These are phyloP conservation scores for Toxotes jaculatrix DNA, from an alignment of 2,113 vertebrate genomes.

Conservation along the genomic window DNA sequence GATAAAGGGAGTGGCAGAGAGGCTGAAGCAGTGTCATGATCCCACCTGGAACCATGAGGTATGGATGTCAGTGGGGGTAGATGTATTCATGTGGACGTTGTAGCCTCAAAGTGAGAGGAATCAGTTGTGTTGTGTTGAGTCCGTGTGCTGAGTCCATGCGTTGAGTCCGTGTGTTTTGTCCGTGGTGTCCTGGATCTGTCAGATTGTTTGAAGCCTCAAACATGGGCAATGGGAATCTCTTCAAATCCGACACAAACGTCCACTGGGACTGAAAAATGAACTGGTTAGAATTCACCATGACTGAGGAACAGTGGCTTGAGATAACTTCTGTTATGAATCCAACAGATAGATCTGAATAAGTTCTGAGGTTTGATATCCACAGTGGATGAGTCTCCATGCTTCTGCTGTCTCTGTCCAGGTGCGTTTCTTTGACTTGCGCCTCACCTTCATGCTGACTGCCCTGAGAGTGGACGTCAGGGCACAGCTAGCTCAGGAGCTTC, in stretches of 20 bases:
- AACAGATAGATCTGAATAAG: neutral
- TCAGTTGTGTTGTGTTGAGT: neutral
- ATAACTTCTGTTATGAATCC: neutral
- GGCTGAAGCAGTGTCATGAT: constrained; percentile 86
- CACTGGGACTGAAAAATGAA: too few relatives aligned
- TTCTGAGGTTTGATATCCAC: neutral
- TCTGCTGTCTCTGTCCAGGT: constrained; percentile 67
- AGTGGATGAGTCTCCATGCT: neutral
- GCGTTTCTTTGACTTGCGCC: constrained; percentile 92
- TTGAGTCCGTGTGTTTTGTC: neutral
- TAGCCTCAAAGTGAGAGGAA: neutral
- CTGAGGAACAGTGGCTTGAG: too few relatives aligned
- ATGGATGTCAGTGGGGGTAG: neutral
- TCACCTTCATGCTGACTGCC: constrained; percentile 92
- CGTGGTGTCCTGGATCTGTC: neutral
- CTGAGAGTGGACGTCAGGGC: constrained; percentile 87
- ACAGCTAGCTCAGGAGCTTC: constrained; percentile 89
- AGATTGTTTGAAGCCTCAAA: neutral
- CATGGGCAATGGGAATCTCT: too few relatives aligned
- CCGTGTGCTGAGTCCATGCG: neutral
- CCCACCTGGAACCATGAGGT: constrained; percentile 86
- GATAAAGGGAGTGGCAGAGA: constrained; percentile 85
- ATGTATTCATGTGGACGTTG: neutral
- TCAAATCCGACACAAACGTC: too few relatives aligned
- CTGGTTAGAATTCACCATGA: too few relatives aligned